A percentile compares a stretch with the other conserved stretches of the same genome.
These are phyloP conservation scores for Stegana nigrithorax DNA, from an alignment of 2,888 invertebrate species.

Conservation along the genomic window DNA sequence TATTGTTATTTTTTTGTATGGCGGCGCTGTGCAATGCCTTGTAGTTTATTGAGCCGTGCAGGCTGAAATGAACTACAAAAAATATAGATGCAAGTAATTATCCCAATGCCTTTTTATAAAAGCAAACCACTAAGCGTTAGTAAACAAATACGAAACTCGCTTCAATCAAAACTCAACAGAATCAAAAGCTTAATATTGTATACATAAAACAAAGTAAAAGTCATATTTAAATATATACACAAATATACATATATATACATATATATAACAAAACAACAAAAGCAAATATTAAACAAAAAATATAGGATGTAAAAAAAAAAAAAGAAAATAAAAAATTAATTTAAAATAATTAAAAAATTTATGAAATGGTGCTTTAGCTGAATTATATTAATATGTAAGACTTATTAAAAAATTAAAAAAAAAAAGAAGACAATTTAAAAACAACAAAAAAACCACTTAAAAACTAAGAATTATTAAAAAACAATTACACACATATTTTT, in stretches of 20 bases:
- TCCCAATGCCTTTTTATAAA: constrained; percentile 17
- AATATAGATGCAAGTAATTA: not conserved
- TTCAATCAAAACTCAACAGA: constrained; percentile 48
- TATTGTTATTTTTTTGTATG: too few relatives aligned
- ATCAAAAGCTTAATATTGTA: constrained; percentile 48
- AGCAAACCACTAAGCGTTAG: constrained; percentile 3
- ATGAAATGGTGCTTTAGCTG: constrained; percentile 66
- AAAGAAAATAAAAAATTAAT: constrained; percentile 24
- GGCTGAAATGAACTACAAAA: not conserved
- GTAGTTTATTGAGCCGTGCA: too few relatives aligned
- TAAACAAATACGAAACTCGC: constrained; percentile 41
- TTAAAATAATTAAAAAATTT: constrained; percentile 36
- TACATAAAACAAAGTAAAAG: constrained; percentile 26
- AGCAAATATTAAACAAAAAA: not conserved
- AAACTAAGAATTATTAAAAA: too few relatives aligned
- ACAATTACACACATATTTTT: too few relatives aligned
- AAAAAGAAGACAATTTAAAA: constrained; percentile 36
- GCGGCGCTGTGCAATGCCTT: too few relatives aligned
- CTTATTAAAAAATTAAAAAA: constrained; percentile 34
- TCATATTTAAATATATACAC: constrained; percentile 8
- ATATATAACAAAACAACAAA: constrained; percentile 19
- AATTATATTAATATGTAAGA: constrained; percentile 60
- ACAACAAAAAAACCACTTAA: constrained; percentile 21
- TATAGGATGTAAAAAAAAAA: constrained; percentile 9
- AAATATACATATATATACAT: constrained; percentile 6